Base-by-base conservation (phyloP, 2,888 invertebrate genomes). In the Isotomurus palustris region DNA sequence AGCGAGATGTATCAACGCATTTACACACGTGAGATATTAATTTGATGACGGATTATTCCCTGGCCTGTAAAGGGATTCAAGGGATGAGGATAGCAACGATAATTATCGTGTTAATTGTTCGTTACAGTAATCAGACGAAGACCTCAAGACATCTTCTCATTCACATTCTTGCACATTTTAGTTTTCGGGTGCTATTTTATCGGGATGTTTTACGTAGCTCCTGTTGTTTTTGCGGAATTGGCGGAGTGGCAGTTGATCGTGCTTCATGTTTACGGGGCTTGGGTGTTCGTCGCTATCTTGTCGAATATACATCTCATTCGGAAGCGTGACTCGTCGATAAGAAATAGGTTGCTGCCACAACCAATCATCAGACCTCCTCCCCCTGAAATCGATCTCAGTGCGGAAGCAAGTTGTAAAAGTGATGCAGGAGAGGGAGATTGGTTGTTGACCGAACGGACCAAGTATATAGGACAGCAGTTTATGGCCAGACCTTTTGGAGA, bases 381-480 rank as follows among this genome's bases (percentile, higher is more conserved):
- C 3, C 3, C 45, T n/a, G 21, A 27, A 12, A 3, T 40, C 17
- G n/a, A 14, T 6, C 17, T 29, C 3, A 43, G 45, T 40, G 12
- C 55, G 10, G 35, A 45, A 27, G n/a, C n/a, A n/a, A n/a, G n/a
- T n/a, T n/a, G n/a, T n/a, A n/a, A n/a, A n/a, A n/a, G n/a, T n/a
- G 21, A 25, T 32, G 28, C 48, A 28, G 28, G 45, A 21, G 25
- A 21, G 8, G 45, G 36, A 28, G 50, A 32, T n/a, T 45, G 58
- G n/a, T n/a, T 29, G 19, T 14, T 60, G 21, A 57, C 45, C 14
- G 64, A 62, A 43, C 44, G 49, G 1, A 53, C 60, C 10, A 61
- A 58, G 48, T 50, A 53, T 24, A 32, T 65, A 29, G 56, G 67
- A 8, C 56, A 70, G 40, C 68, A 67, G 22, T 68, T 68, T 21